These are phyloP conservation scores for Craterocephalus amniculus DNA, from an alignment of 2,797 vertebrate genomes.

Conservation along the genomic window DNA sequence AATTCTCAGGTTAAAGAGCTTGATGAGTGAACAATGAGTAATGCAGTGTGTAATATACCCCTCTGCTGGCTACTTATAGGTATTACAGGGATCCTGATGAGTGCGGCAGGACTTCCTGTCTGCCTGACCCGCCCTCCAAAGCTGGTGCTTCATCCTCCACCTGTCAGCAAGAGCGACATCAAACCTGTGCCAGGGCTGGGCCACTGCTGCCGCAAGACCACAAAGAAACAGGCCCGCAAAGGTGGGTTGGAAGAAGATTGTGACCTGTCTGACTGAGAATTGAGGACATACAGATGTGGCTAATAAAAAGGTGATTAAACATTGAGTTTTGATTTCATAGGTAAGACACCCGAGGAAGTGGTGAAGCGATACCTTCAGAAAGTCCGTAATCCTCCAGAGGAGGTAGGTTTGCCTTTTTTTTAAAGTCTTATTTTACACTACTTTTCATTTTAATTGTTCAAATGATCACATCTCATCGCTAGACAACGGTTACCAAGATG, in stretches of 20 bases:
- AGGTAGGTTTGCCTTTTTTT: slow-evolving; percentile 77
- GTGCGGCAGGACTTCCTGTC: slow-evolving; percentile 93
- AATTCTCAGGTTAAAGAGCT: slow-evolving; percentile 2
- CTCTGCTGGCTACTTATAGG: slow-evolving; percentile 79
- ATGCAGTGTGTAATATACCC: slow-evolving; percentile 13
- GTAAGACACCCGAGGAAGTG: slow-evolving; percentile 95
- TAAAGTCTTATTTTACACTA: not conserved
- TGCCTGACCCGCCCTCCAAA: slow-evolving; percentile 94
- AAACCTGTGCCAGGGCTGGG: slow-evolving; percentile 93
- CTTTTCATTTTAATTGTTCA: not conserved
- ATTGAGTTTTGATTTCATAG: slow-evolving; percentile 67
- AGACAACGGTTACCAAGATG: not conserved
- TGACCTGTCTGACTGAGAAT: not conserved
- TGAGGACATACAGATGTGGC: no score
- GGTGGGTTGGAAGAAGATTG: slow-evolving; percentile 71
- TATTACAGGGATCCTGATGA: slow-evolving; percentile 97
- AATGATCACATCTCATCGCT: not conserved
- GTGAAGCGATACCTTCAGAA: slow-evolving; percentile 96
- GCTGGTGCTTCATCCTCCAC: slow-evolving; percentile 93
- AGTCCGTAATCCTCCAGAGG: slow-evolving; percentile 92
- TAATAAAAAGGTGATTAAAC: not conserved
- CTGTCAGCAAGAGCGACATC: slow-evolving; percentile 96
- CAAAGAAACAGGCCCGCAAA: slow-evolving; percentile 95
- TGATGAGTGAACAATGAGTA: not conserved
- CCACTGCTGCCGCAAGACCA: slow-evolving; percentile 95